phyloP scores from a whole-genome alignment of 2,113 vertebrate species.

The Ictalurus punctatus region DNA sequence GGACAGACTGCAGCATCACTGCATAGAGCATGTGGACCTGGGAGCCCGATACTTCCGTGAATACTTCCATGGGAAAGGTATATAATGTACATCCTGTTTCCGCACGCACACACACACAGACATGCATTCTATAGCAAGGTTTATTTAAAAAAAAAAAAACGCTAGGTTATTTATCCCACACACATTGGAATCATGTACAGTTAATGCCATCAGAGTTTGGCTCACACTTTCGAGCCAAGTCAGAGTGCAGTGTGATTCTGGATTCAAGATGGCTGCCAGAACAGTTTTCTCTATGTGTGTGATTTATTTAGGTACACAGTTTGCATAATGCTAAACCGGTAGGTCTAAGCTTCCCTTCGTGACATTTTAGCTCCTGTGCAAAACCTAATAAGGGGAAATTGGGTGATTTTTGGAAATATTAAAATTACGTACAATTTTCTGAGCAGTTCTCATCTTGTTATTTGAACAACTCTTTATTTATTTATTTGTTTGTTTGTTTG shows the following conservation, averaged over 20 bases:
- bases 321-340: neutral
- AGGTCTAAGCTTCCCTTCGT: neutral
- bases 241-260: neutral
- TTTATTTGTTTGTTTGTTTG: too few relatives aligned
- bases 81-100: constrained; percentile 47
- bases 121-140: neutral
- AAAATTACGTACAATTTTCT: neutral
- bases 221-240: neutral
- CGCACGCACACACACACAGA: neutral
- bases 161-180: neutral
- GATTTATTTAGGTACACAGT: neutral
- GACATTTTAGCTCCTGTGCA: neutral
- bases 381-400: neutral
- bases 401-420: neutral
- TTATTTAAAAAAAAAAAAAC: neutral
- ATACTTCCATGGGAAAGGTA: constrained; percentile 84
- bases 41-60: constrained; percentile 91
- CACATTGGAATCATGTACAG: neutral
- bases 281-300: neutral
- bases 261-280: neutral
- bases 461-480: neutral
- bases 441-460: neutral
- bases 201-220: neutral
- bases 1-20: constrained; percentile 78
- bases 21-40: constrained; percentile 88